Percentiles rank a stretch among this genome's conserved stretches.
phyloP scores from a whole-genome alignment of 2,797 vertebrate species.

The Cyclopterus lumpus region DNA sequence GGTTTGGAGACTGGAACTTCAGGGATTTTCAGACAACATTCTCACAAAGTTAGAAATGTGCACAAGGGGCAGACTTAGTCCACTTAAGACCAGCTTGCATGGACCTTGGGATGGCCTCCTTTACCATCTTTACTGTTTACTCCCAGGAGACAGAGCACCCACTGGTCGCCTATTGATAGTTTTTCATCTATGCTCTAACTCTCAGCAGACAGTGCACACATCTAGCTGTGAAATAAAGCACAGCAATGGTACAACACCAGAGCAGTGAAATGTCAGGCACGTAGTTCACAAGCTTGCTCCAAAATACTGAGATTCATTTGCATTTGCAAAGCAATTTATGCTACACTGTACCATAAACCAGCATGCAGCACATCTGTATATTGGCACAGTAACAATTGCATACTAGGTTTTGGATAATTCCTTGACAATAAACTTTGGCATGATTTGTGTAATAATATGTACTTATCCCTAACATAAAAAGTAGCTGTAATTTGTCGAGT shows the following conservation, averaged over 20 bases:
- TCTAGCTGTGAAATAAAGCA: constrained; percentile 13
- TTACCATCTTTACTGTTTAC: constrained; percentile 19
- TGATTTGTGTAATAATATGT: not conserved
- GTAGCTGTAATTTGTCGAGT: constrained; percentile 4
- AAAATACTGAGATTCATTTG: constrained; percentile 11
- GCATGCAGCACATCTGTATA: not conserved
- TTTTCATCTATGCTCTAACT: constrained; percentile 27
- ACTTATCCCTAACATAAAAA: not conserved
- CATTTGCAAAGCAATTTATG: not conserved
- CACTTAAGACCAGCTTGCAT: constrained; percentile 24
- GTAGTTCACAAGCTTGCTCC: not conserved
- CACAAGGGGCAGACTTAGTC: constrained; percentile 30
- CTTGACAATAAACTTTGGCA: not conserved
- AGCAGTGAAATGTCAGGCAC: constrained; percentile 3
- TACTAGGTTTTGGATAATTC: not conserved
- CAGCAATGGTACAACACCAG: constrained; percentile 5
- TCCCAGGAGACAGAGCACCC: constrained; percentile 18
- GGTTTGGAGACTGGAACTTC: constrained; percentile 70
- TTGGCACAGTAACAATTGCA: not conserved
- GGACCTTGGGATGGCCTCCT: constrained; percentile 20
- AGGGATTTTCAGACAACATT: constrained; percentile 63
- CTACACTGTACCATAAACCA: not conserved
- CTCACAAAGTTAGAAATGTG: constrained; percentile 60
- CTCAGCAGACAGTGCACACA: constrained; percentile 4
- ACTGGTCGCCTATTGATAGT: constrained; percentile 20